Evolutionary conservation across 2,888 invertebrate species (phyloP).

Genomic region (Zootermopsis nevadensis): DNA sequence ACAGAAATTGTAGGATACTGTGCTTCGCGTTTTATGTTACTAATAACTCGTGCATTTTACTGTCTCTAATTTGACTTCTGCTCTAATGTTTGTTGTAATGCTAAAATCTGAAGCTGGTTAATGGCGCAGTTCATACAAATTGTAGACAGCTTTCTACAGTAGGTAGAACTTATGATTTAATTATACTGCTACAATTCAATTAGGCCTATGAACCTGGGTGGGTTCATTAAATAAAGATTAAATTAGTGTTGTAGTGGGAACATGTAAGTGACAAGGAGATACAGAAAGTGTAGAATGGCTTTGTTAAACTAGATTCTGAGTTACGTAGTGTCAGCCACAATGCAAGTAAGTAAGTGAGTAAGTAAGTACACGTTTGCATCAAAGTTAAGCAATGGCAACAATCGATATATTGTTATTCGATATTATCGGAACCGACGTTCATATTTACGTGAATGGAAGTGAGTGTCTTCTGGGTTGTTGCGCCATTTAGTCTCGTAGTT

Average conservation of each 20-base stretch:
- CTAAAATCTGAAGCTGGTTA: not conserved
- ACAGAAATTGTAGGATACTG: too few species aligned
- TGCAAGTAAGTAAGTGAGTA: too few species aligned
- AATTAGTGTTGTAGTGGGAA: slow-evolving; percentile 25
- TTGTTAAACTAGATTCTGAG: not conserved
- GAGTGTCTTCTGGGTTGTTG: too few species aligned
- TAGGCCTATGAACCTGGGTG: slow-evolving; percentile 3
- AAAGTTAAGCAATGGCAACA: not conserved
- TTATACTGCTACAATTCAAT: not conserved
- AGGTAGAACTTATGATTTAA: slow-evolving; percentile 25
- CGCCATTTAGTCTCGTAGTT: too few species aligned
- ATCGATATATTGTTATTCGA: too few species aligned
- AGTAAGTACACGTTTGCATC: not conserved
- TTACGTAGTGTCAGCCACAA: not conserved
- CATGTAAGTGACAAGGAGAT: slow-evolving; percentile 29
- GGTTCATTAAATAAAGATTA: slow-evolving; percentile 23
- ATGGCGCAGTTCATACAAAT: not conserved
- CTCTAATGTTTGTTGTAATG: not conserved
- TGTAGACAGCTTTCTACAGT: not conserved
- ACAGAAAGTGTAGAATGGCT: not conserved
- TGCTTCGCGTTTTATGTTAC: too few species aligned
- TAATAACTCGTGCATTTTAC: too few species aligned
- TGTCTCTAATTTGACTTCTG: too few species aligned
- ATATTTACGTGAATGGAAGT: too few species aligned
- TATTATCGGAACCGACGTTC: too few species aligned